Conservation (phyloP, 2,113 vertebrate genomes). For the Phyllopteryx taeniolatus region DNA sequence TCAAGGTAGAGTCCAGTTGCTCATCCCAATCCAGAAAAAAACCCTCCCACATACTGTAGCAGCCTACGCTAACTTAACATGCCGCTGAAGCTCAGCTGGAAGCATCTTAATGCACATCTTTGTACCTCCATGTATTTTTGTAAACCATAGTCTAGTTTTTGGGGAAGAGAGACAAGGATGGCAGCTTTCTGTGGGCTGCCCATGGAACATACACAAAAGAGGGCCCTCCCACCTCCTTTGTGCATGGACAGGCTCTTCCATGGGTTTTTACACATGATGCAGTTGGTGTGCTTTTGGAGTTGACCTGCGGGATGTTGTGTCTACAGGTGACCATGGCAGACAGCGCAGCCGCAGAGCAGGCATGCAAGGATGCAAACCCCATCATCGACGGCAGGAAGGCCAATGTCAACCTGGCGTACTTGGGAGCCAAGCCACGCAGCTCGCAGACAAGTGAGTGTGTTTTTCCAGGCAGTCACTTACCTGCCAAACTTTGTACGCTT, state of each 20-base stretch:
- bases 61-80: conserved; percentile 24
- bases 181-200: conserved; percentile 10
- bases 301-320: conserved; percentile 5
- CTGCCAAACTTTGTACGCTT: background rate
- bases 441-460: conserved; percentile 82
- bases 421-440: conserved; percentile 92
- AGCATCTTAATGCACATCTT: conserved; percentile 14
- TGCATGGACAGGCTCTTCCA: background rate
- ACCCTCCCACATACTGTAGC: conserved; percentile 36
- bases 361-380: conserved; percentile 93
- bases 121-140: conserved; percentile 17
- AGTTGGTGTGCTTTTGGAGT: background rate
- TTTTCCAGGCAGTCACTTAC: background rate
- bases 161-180: conserved; percentile 27
- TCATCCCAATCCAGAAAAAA: conserved; percentile 29
- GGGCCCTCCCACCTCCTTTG: background rate
- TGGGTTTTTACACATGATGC: background rate
- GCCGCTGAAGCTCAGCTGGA: conserved; percentile 16
- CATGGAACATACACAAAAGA: background rate
- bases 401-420: conserved; percentile 92
- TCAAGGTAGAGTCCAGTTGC: conserved; percentile 43
- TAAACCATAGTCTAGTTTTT: conserved; percentile 26
- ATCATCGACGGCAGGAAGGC: conserved; percentile 96
- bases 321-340: conserved; percentile 93
- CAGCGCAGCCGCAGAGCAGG: conserved; percentile 83